Base-by-base conservation (phyloP, 2,113 vertebrate genomes). In the Galbula dea region DNA sequence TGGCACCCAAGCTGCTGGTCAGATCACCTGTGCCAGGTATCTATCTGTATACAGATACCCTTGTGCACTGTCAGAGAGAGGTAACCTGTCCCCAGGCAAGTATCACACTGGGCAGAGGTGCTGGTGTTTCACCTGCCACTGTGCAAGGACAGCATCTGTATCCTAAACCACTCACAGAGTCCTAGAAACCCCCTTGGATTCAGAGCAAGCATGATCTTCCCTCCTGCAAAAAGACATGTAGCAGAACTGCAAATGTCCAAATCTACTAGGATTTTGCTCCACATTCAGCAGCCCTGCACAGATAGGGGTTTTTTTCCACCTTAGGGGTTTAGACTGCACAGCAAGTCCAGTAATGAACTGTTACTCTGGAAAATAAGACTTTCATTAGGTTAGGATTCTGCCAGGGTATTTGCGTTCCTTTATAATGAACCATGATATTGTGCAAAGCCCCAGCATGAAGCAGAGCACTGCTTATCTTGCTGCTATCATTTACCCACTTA, bases 301-400 rank as follows among this genome's bases (percentile, higher is more conserved):
- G n/a, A n/a, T 21, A 29, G 59, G 51, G 32, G 20, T 54, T 48
- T 32, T 22, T 34, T 26, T 27, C 67, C 51, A 96, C 92, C 95
- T 91, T 85, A 76, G 85, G 93, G 92, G 89, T 90, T 95, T 90
- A 51, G 80, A 83, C 67, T 39, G 92, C 80, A 59, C 85, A 91
- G 80, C 90, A 66, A 97, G 96, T 85, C 90, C 90, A 75, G 89
- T 95, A 97, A 97, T 97, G 92, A 97, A 97, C 96, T 95, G 95
- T 66, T 91, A 90, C 89, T 96, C 87, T 52, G 80, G 93, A 66
- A 97, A 96, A 96, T 94, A 62, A 96, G 95, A 21, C 91, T 96
- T 97, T 97, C 90, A 96, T 97, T 96, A 96, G 96, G 94, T 95
- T 96, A 94, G 95, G 96, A 86, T 95, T 93, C 89, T 94, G 93